A percentile compares a stretch with the other conserved stretches of the same genome.
Evolutionary conservation across 92 coral and sea anemone species (phyloP).

Genomic region (Metridium senile): DNA sequence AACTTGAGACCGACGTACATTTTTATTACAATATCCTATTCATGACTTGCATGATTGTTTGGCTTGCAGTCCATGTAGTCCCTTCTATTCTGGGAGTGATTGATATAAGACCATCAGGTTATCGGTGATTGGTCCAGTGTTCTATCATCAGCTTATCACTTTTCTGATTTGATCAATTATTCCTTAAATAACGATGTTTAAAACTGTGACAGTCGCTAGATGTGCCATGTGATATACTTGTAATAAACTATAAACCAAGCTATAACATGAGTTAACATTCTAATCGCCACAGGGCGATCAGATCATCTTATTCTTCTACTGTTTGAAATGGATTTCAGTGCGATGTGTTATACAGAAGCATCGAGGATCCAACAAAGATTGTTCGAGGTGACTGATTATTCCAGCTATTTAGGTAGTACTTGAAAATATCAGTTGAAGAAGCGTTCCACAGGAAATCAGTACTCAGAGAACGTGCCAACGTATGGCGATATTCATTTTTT

Average conservation of each 20-base stretch:
- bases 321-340: too few species aligned
- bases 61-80: too few species aligned
- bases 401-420: not conserved
- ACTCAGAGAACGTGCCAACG: not conserved
- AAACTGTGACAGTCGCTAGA: not conserved
- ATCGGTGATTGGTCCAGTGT: not conserved
- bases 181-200: not conserved
- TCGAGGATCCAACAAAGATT: too few species aligned
- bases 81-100: not conserved
- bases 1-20: too few species aligned
- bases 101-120: not conserved
- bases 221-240: not conserved
- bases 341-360: too few species aligned
- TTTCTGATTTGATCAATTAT: not conserved
- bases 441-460: constrained; percentile 5
- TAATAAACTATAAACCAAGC: not conserved
- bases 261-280: not conserved
- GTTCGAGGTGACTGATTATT: too few species aligned
- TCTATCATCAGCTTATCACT: constrained; percentile 14
- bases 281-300: not conserved
- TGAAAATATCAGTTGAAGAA: not conserved
- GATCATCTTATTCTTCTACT: too few species aligned
- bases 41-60: too few species aligned
- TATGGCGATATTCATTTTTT: not conserved
- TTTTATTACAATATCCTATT: too few species aligned